These are phyloP conservation scores for Lordiphosa stackelbergi DNA, from an alignment of 1,140 invertebrate genomes.

Conservation along the genomic window DNA sequence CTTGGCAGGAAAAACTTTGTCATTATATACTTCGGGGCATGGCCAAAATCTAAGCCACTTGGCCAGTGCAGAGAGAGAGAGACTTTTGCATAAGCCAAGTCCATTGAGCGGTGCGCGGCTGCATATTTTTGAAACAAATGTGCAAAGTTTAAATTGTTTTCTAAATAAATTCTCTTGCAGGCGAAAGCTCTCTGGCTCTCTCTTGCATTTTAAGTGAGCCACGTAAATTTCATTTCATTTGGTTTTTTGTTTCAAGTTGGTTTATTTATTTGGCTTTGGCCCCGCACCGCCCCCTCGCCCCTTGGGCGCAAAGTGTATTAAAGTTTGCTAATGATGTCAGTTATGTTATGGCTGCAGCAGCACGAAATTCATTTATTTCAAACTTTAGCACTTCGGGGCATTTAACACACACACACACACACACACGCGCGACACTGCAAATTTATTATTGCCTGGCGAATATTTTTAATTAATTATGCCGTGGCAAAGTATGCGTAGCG, in stretches of 20 bases:
- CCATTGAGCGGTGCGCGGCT: conserved; percentile 32
- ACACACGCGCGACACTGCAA: conserved; percentile 6
- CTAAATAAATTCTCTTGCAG: conserved; percentile 53
- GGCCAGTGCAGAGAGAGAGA: conserved; percentile 25
- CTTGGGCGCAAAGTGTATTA: conserved; percentile 54
- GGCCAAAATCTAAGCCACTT: conserved; percentile 53
- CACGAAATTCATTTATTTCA: conserved; percentile 59
- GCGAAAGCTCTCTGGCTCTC: background rate
- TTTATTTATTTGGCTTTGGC: conserved; percentile 20
- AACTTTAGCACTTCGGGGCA: conserved; percentile 51
- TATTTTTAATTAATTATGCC: conserved; percentile 75
- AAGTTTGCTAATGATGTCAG: conserved; percentile 72
- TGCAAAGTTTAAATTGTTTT: conserved; percentile 75
- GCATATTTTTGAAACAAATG: conserved; percentile 72
- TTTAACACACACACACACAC: conserved; percentile 20
- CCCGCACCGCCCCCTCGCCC: conserved; percentile 2
- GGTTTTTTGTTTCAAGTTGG: conserved; percentile 30
- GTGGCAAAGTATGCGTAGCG: conserved; percentile 62
- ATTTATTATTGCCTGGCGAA: conserved; percentile 36
- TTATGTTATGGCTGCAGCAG: conserved; percentile 49
- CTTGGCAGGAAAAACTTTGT: conserved; percentile 66
- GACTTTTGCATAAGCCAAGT: conserved; percentile 62
- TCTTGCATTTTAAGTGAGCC: conserved; percentile 17
- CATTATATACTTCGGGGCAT: conserved; percentile 35
- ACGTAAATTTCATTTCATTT: conserved; percentile 37